These are phyloP conservation scores for Cephalopholis sonnerati DNA, from an alignment of 2,113 vertebrate species.

Conservation along the genomic window DNA sequence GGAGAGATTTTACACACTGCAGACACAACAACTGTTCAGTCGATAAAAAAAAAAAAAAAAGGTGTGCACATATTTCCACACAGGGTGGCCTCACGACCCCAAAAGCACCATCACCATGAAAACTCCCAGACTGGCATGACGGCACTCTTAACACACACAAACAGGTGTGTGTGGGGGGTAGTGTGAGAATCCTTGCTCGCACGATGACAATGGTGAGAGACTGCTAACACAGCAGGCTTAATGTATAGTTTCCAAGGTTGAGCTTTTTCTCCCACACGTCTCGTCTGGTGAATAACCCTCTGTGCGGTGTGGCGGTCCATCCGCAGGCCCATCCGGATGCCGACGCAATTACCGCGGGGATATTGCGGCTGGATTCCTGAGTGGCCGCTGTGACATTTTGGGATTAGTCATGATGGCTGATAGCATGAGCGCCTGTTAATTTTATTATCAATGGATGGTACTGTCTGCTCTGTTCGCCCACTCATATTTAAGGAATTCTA, in stretches of 20 bases:
- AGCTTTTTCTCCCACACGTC: constrained; percentile 70
- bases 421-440: constrained; percentile 59
- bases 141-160: constrained; percentile 38
- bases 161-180: constrained; percentile 70
- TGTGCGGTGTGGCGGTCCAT: constrained; percentile 18
- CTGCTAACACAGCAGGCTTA: constrained; percentile 67
- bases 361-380: constrained; percentile 59
- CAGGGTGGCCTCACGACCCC: constrained; percentile 43
- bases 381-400: constrained; percentile 69
- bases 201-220: constrained; percentile 70
- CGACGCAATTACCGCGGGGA: constrained; percentile 70
- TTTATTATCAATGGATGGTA: constrained; percentile 63
- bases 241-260: constrained; percentile 68
- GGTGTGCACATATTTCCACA: constrained; percentile 27
- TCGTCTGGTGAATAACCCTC: constrained; percentile 55
- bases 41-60: constrained; percentile 31
- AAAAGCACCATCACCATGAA: constrained; percentile 11
- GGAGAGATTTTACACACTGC: constrained; percentile 26
- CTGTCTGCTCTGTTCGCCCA: constrained; percentile 40
- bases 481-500: constrained; percentile 48
- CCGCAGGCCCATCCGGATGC: constrained; percentile 65
- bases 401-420: constrained; percentile 70
- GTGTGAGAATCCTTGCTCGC: constrained; percentile 67
- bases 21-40: constrained; percentile 72
- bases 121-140: constrained; percentile 34